Conservation (phyloP, 2,113 vertebrate species). For the Rousettus leschenaultii region DNA sequence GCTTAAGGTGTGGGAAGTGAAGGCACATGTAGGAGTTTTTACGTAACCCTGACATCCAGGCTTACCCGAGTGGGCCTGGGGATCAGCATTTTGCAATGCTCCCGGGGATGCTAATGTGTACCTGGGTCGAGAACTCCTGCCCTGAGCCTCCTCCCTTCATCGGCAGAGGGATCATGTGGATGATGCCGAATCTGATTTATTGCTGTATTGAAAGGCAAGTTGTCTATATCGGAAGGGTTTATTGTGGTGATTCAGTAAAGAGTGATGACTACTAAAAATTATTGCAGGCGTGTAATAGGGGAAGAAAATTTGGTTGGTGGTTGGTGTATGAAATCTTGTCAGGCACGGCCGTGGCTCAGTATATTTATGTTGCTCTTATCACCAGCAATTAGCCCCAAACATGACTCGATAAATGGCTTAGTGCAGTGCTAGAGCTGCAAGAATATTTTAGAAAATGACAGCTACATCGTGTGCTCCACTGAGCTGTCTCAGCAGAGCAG, state of each 20-base stretch:
- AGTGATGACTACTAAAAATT: conserved; percentile 49
- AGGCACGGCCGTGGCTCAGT: conserved; percentile 42
- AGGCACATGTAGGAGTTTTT: background rate
- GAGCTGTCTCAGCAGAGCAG: background rate
- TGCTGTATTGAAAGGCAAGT: conserved; percentile 10
- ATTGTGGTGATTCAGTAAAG: conserved; percentile 62
- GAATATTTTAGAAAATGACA: conserved; percentile 10
- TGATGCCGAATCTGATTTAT: conserved; percentile 42
- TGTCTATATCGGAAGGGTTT: conserved; percentile 57
- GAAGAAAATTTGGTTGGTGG: conserved; percentile 42
- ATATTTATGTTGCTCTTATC: conserved; percentile 67
- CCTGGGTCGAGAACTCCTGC: background rate
- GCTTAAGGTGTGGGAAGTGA: background rate
- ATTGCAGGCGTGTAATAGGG: background rate
- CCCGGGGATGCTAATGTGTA: background rate
- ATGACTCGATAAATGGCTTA: conserved; percentile 10
- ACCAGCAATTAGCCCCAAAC: conserved; percentile 62
- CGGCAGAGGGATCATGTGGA: background rate
- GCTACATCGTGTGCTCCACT: background rate
- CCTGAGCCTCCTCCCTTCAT: background rate
- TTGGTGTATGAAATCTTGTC: conserved; percentile 57
- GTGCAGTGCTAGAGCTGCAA: background rate
- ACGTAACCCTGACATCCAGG: background rate
- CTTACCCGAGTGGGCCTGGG: background rate
- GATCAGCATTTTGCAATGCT: background rate